Conservation (phyloP, 2,797 vertebrate genomes). For the Tenualosa ilisha region DNA sequence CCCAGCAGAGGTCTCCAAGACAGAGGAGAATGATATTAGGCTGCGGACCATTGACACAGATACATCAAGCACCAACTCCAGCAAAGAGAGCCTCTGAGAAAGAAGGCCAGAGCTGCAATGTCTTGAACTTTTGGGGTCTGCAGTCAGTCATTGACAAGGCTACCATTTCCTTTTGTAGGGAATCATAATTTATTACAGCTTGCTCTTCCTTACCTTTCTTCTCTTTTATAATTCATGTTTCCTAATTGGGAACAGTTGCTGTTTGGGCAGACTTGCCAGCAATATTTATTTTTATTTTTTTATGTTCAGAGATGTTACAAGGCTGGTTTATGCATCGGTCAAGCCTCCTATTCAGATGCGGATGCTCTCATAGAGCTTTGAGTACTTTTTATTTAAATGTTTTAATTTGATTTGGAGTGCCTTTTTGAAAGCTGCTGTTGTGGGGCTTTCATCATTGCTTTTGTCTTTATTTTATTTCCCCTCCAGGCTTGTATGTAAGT, state of each 20-base stretch:
- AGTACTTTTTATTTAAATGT: slow-evolving; percentile 77
- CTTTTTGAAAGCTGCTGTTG: slow-evolving; percentile 98
- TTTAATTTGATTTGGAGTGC: slow-evolving; percentile 95
- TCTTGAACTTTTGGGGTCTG: slow-evolving; percentile 56
- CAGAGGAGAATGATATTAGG: slow-evolving; percentile 83
- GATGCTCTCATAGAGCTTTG: slow-evolving; percentile 93
- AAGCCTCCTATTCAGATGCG: slow-evolving; percentile 84
- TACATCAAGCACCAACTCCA: slow-evolving; percentile 93
- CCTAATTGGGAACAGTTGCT: slow-evolving; percentile 78
- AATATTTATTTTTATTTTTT: slow-evolving; percentile 70
- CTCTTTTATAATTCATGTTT: slow-evolving; percentile 74
- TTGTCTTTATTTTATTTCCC: slow-evolving; percentile 54
- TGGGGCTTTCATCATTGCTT: slow-evolving; percentile 79
- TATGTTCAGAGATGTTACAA: slow-evolving; percentile 63
- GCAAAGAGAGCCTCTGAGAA: slow-evolving; percentile 92
- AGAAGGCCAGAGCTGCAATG: slow-evolving; percentile 60
- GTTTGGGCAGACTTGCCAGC: slow-evolving; percentile 86
- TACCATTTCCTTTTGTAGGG: slow-evolving; percentile 72
- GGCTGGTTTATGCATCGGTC: slow-evolving; percentile 85
- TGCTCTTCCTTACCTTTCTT: slow-evolving; percentile 73
- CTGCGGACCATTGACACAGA: slow-evolving; percentile 87
- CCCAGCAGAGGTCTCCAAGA: slow-evolving; percentile 74
- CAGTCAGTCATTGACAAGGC: slow-evolving; percentile 66
- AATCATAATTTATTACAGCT: slow-evolving; percentile 83
- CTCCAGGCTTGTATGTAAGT: slow-evolving; percentile 45